Evolutionary conservation across 2,797 vertebrate genomes (phyloP).

Genomic region (Loris lydekkerianus): DNA sequence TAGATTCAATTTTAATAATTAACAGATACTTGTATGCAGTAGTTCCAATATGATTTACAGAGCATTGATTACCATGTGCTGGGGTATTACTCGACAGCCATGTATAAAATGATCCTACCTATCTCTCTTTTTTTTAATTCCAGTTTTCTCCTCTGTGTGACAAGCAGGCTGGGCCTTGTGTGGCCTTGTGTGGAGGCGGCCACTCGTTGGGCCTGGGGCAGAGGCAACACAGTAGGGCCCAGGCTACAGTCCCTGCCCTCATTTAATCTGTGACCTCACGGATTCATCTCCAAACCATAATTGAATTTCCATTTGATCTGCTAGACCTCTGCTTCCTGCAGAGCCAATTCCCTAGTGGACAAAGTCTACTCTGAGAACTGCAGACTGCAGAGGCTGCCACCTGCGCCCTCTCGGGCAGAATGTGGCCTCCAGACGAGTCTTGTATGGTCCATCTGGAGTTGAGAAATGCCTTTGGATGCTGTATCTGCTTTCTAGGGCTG

Average conservation of each 20-base stretch:
- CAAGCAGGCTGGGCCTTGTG: neutral
- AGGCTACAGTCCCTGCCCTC: neutral
- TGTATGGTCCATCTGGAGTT: neutral
- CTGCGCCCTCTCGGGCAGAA: neutral
- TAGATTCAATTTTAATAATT: conserved; percentile 56
- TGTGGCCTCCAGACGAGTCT: neutral
- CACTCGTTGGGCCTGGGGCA: neutral
- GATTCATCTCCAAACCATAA: conserved; percentile 53
- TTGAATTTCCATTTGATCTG: conserved; percentile 67
- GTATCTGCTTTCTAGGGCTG: neutral
- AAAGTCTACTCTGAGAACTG: rapidly evolving
- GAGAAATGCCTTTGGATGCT: neutral
- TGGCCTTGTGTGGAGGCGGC: neutral
- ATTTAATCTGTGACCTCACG: conserved; percentile 25
- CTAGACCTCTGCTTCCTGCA: conserved; percentile 23
- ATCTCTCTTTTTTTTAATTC: neutral
- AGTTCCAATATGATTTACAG: neutral
- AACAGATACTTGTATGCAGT: conserved; percentile 17
- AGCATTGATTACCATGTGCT: neutral
- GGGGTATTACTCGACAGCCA: neutral
- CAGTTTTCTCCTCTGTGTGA: neutral
- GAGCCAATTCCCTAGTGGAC: neutral
- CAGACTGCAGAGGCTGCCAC: neutral
- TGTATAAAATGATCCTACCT: neutral
- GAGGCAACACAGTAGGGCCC: neutral